Conservation (phyloP, 2,113 vertebrate species). For the Dascyllus trimaculatus region DNA sequence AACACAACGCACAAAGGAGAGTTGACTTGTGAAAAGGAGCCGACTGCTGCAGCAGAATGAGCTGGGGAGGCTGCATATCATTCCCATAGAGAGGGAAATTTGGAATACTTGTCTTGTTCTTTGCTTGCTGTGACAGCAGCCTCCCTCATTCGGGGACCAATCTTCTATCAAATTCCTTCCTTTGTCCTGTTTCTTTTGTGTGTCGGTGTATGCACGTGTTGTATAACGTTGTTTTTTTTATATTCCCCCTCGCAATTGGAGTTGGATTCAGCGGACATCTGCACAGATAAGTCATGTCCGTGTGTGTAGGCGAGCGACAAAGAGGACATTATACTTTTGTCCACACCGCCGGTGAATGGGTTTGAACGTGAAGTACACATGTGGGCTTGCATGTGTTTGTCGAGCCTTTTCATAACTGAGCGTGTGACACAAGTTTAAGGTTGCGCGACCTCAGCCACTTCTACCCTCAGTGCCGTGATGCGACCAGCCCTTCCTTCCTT, state of each 20-base stretch:
- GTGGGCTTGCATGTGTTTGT: slow-evolving; percentile 1
- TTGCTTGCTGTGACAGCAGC: slow-evolving; percentile 33
- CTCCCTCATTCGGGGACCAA: slow-evolving; percentile 27
- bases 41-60: slow-evolving; percentile 16
- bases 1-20: slow-evolving; percentile 48
- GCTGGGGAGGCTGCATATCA: slow-evolving; percentile 23
- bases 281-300: slow-evolving; percentile 3
- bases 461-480: slow-evolving; percentile 8
- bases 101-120: slow-evolving; percentile 45
- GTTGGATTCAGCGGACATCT: slow-evolving; percentile 32
- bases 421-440: slow-evolving; percentile 4
- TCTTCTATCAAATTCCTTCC: slow-evolving; percentile 46
- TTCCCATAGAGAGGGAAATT: slow-evolving; percentile 34
- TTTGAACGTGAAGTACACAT: not conserved
- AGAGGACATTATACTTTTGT: slow-evolving; percentile 25
- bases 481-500: slow-evolving; percentile 5
- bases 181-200: slow-evolving; percentile 36
- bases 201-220: slow-evolving; percentile 11
- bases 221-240: slow-evolving; percentile 10
- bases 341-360: slow-evolving; percentile 6
- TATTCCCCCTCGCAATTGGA: not conserved
- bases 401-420: not conserved
- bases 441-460: slow-evolving; percentile 62
- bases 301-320: slow-evolving; percentile 42
- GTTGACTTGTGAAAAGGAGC: slow-evolving; percentile 36